Conservation (phyloP, 2,888 invertebrate species). For the Acanthacorydalis orientalis region DNA sequence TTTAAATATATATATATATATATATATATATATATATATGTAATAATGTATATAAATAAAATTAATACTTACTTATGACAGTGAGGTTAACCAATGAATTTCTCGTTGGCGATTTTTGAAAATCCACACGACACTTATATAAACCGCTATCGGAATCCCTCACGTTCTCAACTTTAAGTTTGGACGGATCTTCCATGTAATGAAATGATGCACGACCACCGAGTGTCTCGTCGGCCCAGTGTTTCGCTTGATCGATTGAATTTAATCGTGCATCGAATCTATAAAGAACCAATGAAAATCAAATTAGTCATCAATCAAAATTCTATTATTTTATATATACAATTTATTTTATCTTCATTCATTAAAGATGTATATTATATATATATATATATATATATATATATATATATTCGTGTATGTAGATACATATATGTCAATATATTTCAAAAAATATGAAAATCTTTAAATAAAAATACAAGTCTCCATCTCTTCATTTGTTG, state of each 20-base stretch:
- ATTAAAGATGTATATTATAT: no score
- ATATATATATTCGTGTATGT: no score
- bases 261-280: conserved; percentile 63
- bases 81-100: conserved; percentile 77
- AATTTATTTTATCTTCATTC: no score
- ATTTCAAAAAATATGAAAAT: no score
- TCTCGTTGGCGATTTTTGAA: conserved; percentile 74
- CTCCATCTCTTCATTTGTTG: no score
- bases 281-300: conserved; percentile 14
- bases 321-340: no score
- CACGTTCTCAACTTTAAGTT: conserved; percentile 57
- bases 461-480: no score
- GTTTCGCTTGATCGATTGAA: conserved; percentile 53
- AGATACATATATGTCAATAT: no score
- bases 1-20: no score
- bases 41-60: not conserved
- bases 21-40: not conserved
- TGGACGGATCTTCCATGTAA: conserved; percentile 55
- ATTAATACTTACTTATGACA: conserved; percentile 61
- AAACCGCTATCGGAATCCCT: conserved; percentile 61
- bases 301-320: no score
- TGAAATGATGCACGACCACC: conserved; percentile 63
- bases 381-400: no score
- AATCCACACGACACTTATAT: conserved; percentile 80
- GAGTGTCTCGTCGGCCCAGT: conserved; percentile 67